Conservation (phyloP, 2,113 vertebrate genomes). For the Fukomys damarensis region DNA sequence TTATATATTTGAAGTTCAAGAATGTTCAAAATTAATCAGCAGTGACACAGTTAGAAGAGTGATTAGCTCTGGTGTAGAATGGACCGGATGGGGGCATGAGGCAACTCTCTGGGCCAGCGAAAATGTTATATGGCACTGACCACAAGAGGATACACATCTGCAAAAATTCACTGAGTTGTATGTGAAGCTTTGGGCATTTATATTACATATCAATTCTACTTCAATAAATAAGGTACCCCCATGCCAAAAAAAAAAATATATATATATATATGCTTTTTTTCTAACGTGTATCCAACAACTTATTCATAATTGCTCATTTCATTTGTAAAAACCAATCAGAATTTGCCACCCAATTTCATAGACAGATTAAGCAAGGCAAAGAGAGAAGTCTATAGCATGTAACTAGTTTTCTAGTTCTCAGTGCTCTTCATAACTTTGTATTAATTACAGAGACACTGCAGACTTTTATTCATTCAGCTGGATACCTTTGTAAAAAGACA, state of each 20-base stretch:
- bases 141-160: not conserved
- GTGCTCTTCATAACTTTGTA: not conserved
- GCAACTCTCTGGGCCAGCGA: not conserved
- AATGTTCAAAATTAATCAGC: not conserved
- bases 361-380: not conserved
- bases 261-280: not conserved
- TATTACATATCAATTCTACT: not conserved
- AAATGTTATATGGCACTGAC: not conserved
- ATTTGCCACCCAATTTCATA: constrained; percentile 9
- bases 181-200: not conserved
- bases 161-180: not conserved
- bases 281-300: not conserved
- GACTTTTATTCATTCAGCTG: not conserved
- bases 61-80: not conserved
- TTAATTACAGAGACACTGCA: not conserved
- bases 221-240: not conserved
- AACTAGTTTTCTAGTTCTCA: not conserved
- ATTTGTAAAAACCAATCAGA: constrained; percentile 12
- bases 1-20: not conserved
- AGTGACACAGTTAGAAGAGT: not conserved
- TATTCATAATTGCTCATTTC: not conserved
- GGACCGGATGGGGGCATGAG: not conserved
- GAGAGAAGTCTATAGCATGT: not conserved
- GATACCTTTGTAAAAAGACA: constrained; percentile 48
- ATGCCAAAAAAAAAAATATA: not conserved